These are phyloP conservation scores for Oreortyx pictus DNA, from an alignment of 2,797 vertebrate genomes.

Conservation along the genomic window DNA sequence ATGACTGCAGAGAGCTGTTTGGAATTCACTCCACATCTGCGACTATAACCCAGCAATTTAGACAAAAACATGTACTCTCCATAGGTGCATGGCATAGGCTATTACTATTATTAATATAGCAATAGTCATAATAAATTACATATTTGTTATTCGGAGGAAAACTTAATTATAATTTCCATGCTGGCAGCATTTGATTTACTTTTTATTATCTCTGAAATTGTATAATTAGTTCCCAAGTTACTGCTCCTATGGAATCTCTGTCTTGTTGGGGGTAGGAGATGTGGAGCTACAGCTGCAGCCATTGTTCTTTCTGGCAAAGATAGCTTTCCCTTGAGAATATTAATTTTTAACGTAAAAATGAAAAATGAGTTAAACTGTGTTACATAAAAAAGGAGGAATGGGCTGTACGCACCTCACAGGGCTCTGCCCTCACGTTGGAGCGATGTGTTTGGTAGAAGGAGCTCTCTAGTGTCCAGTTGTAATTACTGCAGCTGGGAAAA, in stretches of 20 bases:
- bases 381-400: background rate
- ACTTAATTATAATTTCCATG: conserved; percentile 66
- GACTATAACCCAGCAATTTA: conserved; percentile 48
- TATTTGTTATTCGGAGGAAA: conserved; percentile 56
- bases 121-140: conserved; percentile 59
- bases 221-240: conserved; percentile 56
- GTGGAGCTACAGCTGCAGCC: conserved; percentile 33
- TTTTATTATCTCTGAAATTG: conserved; percentile 38
- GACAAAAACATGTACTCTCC: conserved; percentile 37
- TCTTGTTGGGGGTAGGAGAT: background rate
- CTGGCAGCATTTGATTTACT: conserved; percentile 65
- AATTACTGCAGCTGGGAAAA: conserved; percentile 7
- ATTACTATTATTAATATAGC: conserved; percentile 52
- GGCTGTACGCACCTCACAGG: background rate
- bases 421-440: background rate
- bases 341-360: conserved; percentile 20
- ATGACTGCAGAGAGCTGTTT: conserved; percentile 58
- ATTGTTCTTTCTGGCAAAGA: background rate
- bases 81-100: conserved; percentile 45
- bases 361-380: background rate
- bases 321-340: conserved; percentile 11
- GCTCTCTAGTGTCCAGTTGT: conserved; percentile 42
- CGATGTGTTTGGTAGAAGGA: conserved; percentile 39
- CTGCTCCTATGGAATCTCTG: conserved; percentile 10
- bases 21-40: conserved; percentile 50